These are phyloP conservation scores for Philhelius pedissequus DNA, from an alignment of 2,888 invertebrate genomes.

Conservation along the genomic window DNA sequence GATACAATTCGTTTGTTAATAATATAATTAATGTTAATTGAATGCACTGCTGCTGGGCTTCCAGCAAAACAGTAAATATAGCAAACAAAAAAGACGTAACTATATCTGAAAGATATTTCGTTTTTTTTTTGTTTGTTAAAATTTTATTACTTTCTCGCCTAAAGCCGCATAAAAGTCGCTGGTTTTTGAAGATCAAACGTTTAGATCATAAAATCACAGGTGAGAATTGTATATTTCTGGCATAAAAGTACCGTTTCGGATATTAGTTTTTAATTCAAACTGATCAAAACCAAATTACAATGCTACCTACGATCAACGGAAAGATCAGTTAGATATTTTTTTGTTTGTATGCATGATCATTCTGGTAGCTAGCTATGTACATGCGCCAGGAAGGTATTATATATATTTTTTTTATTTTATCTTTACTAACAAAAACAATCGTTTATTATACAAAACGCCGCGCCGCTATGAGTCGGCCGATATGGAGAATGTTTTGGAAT, in stretches of 20 bases:
- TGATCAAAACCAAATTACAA: neutral
- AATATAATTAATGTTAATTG: conserved; percentile 59
- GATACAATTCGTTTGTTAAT: conserved; percentile 32
- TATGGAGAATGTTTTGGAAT: conserved; percentile 17
- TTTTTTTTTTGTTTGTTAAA: neutral
- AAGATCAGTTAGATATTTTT: neutral
- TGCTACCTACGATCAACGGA: neutral
- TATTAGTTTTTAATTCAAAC: neutral
- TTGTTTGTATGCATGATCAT: neutral
- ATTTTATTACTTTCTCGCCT: neutral
- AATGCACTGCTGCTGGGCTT: conserved; percentile 39
- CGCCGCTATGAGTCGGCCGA: too few species aligned
- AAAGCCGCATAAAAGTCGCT: neutral
- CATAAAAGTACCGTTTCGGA: conserved; percentile 1
- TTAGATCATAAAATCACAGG: neutral
- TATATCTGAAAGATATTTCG: neutral
- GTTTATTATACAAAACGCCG: neutral
- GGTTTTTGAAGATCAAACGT: neutral
- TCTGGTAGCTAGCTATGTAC: neutral
- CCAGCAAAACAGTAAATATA: neutral
- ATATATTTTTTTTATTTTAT: neutral
- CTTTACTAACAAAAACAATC: conserved; percentile 7
- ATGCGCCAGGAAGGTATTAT: conserved; percentile 50
- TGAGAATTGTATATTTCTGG: neutral
- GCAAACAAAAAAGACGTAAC: neutral